A percentile compares a stretch with the other conserved stretches of the same genome.
Conservation (phyloP, 2,113 vertebrate genomes). For the Otolemur garnettii region DNA sequence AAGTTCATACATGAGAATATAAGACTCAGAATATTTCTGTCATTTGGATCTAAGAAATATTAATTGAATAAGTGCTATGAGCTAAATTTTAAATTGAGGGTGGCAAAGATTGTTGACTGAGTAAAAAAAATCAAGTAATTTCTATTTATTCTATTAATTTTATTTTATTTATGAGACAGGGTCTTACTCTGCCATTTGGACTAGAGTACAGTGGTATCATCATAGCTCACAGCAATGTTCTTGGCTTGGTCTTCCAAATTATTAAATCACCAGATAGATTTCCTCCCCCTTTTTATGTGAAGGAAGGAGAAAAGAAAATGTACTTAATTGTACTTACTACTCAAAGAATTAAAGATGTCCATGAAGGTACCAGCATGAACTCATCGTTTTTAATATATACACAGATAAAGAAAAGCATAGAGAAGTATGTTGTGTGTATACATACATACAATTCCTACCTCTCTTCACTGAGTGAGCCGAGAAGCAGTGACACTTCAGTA, state of each 20-base stretch:
- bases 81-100: slow-evolving; percentile 22
- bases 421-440: not conserved
- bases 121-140: not conserved
- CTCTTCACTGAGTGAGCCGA: not conserved
- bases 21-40: not conserved
- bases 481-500: not conserved
- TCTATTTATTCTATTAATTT: not conserved
- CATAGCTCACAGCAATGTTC: too few relatives aligned
- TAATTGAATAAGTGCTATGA: not conserved
- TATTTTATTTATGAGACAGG: too few relatives aligned
- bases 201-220: too few relatives aligned
- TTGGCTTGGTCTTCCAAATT: not conserved
- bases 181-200: too few relatives aligned
- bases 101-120: not conserved
- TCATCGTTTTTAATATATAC: not conserved
- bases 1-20: not conserved
- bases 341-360: not conserved
- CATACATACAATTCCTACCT: not conserved
- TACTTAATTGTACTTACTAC: not conserved
- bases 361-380: not conserved
- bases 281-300: not conserved
- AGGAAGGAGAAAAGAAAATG: not conserved
- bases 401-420: not conserved
- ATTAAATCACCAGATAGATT: not conserved
- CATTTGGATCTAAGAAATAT: not conserved